Evolutionary conservation across 2,113 vertebrate genomes (phyloP).

Genomic region (Charadrius vociferus): DNA sequence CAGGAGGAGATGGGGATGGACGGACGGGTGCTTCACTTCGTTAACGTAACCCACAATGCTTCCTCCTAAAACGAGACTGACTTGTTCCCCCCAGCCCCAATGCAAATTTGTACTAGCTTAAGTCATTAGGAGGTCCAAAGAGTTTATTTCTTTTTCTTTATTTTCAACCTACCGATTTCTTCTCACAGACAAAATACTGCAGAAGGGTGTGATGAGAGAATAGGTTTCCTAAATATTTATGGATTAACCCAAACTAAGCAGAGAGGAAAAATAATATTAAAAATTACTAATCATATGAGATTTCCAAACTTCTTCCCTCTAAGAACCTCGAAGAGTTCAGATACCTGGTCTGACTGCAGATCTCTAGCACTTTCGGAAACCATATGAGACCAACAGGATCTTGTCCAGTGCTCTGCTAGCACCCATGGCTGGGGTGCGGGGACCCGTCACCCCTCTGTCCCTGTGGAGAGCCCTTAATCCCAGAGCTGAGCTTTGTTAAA

Average conservation of each 20-base stretch:
- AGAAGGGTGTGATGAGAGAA: neutral
- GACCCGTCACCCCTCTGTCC: fast-evolving
- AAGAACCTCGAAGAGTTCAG: neutral
- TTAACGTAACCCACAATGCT: neutral
- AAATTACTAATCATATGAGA: neutral
- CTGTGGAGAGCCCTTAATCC: neutral
- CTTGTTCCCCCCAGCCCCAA: neutral
- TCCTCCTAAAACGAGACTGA: neutral
- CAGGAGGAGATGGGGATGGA: neutral
- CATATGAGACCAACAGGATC: neutral
- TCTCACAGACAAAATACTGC: neutral
- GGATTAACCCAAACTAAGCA: neutral
- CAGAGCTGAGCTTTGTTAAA: neutral
- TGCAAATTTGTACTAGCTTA: neutral
- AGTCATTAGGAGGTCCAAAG: neutral
- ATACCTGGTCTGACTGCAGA: neutral
- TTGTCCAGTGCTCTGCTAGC: neutral
- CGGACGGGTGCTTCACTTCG: neutral
- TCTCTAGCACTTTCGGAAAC: neutral
- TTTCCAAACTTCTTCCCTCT: neutral
- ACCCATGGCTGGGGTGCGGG: fast-evolving
- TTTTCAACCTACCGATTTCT: neutral
- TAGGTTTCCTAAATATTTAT: neutral
- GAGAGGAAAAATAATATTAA: neutral
- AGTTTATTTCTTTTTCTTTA: neutral